These are phyloP conservation scores for Furcifer pardalis DNA, from an alignment of 2,797 vertebrate genomes.

Conservation along the genomic window DNA sequence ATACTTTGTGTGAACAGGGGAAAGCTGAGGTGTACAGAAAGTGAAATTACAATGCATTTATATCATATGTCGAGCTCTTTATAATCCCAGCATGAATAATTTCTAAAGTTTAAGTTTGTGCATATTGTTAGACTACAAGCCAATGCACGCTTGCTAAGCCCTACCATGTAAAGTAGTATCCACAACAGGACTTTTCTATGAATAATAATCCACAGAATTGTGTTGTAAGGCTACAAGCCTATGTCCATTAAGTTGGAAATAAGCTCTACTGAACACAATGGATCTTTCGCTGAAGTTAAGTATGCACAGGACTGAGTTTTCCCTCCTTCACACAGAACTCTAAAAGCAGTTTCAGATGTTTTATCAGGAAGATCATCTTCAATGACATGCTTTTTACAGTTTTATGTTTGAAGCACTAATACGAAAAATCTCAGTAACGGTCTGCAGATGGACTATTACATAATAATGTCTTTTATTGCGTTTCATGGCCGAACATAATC, in stretches of 20 bases:
- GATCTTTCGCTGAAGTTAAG: background rate
- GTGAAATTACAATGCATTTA: conserved; percentile 42
- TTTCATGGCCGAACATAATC: conserved; percentile 47
- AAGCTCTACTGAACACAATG: background rate
- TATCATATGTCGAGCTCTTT: conserved; percentile 43
- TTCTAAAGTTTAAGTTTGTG: conserved; percentile 48
- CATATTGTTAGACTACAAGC: conserved; percentile 33
- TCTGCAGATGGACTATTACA: conserved; percentile 35
- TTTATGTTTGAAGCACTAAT: conserved; percentile 44
- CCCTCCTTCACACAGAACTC: background rate
- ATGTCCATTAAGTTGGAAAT: background rate
- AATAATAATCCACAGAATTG: background rate
- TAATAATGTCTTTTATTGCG: conserved; percentile 29
- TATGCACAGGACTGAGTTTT: background rate
- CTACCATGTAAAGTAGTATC: background rate
- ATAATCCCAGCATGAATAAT: conserved; percentile 41
- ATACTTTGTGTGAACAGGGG: conserved; percentile 33
- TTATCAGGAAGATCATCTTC: conserved; percentile 54
- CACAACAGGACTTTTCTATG: background rate
- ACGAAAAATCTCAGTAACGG: conserved; percentile 44
- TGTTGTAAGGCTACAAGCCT: background rate
- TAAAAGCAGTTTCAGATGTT: conserved; percentile 58
- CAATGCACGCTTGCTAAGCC: background rate
- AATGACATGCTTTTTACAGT: conserved; percentile 59
- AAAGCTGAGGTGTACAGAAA: conserved; percentile 48